Base-by-base conservation (phyloP, 1,140 invertebrate species). In the Drosophila kohkoa region DNA sequence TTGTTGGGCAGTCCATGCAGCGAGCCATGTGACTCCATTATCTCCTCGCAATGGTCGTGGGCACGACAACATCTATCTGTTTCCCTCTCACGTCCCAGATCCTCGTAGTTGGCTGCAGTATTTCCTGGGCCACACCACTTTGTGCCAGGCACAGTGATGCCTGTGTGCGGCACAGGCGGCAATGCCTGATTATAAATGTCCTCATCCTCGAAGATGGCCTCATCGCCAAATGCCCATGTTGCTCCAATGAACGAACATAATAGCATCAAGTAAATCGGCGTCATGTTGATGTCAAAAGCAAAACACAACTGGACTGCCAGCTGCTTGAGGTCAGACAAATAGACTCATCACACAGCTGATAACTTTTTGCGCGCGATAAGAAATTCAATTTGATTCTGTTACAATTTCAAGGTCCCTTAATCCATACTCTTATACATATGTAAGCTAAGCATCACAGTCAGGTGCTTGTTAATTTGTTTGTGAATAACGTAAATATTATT, bases 51-150 rank as follows among this genome's bases (percentile, higher is more conserved):
- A 68, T 95, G 93, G 91, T 97, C 97, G 78, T 97, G 97, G 0
- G 93, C 93, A 1, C 97, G 93, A 91, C 97, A 98, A 83, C 97
- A 98, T 32, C 92, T 94, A 86, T 98, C 97, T 0, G 96, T 95
- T 48, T 95, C 94, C 8, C 87, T 82, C 35, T 94, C 94, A 5
- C 87, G 65, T 1, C 97, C 97, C 5, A 97, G 92, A 81, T 97
- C 96, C 28, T 96, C 93, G 75, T 95, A 95, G 78, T 94, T 93
- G 20, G 94, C 89, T 0, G 97, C 95, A 11, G 95, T 93, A 85
- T 96, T 95, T 1, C 97, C 97, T 2, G 94, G 93, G 35, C 97
- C 97, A 79, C 95, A 95, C 95, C 95, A 95, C 91, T 95, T 95
- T 11, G 95, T 95, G 25, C 94, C 95, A 78, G 92, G 91, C 11